These are phyloP conservation scores for Oreohelix idahoensis DNA, from an alignment of 1,140 invertebrate genomes.

Conservation along the genomic window DNA sequence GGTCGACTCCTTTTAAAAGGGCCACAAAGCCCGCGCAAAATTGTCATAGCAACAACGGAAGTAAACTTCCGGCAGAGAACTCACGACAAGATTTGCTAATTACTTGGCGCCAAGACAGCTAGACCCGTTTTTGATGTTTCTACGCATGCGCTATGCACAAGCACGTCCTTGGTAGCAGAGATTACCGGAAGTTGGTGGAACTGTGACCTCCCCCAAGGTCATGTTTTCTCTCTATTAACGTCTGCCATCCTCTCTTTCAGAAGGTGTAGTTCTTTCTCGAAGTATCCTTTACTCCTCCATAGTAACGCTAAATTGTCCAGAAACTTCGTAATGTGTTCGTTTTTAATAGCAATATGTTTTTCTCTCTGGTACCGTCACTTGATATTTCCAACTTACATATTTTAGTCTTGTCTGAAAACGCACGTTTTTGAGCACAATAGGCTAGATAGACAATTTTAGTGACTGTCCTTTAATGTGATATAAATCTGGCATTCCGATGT, in stretches of 20 bases:
- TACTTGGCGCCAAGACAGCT: background rate
- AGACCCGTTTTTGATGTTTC: background rate
- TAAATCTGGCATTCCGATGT: too few relatives aligned
- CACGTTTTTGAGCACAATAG: too few relatives aligned
- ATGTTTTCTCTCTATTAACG: background rate
- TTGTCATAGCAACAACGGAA: constrained; percentile 15
- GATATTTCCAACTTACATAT: too few relatives aligned
- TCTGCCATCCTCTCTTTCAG: background rate
- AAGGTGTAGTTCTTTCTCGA: too few relatives aligned
- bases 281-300: too few relatives aligned
- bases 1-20: background rate
- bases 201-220: background rate
- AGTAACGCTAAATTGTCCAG: too few relatives aligned
- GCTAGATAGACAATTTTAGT: too few relatives aligned
- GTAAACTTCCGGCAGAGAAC: constrained; percentile 6
- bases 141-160: background rate
- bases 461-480: too few relatives aligned
- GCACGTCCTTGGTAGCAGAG: background rate
- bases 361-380: too few relatives aligned
- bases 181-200: background rate
- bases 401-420: too few relatives aligned
- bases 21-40: constrained; percentile 4
- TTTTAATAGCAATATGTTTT: too few relatives aligned
- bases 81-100: constrained; percentile 12
- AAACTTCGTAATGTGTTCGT: too few relatives aligned